Evolutionary conservation across 2,888 invertebrate genomes (phyloP), one percentile per base, ranked within the genome.

Genomic region (Teleogryllus oceanicus): DNA sequence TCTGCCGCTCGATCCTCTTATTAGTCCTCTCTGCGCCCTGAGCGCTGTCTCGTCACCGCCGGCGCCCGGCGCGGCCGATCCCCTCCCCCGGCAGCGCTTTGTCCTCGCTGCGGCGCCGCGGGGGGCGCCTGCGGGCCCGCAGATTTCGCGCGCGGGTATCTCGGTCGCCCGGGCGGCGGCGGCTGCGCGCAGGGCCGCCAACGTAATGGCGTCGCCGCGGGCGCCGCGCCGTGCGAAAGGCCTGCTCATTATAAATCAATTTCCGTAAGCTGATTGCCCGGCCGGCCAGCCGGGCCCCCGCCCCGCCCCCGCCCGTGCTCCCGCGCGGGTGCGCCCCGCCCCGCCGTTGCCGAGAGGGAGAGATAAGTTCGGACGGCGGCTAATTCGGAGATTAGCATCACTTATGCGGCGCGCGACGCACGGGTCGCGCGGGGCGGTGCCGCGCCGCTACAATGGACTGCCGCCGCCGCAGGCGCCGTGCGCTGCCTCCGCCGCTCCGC

Each of bases 161-260:
- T 62, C 62, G 62, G 62, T 62, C 62, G 62, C 62, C 62, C 62
- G 62, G 62, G n/a, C 62, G 62, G n/a, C 62, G 16, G 16, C 8
- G 13, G 13, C 5, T 3, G 62, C 11, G 62, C 5, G 16, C 62
- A 18, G 62, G 62, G 16, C 62, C n/a, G 62, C 62, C 62, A 10
- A 62, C 62, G 16, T 62, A 62, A 62, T 62, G 62, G 62, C 62
- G 62, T 62, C 62, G 62, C 62, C 62, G 62, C 62, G 62, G 62
- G 62, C n/a, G 62, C 62, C 62, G 62, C 62, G 62, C 62, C 16
- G 3, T 4, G 16, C 3, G n/a, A 62, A 62, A n/a, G 62, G 16
- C 62, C 62, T n/a, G 62, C 62, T 62, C 62, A 62, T 62, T 62
- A 62, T 62, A 62, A 62, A 62, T 62, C 62, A 62, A 62, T 62